Base-by-base conservation (phyloP, 2,797 vertebrate genomes). In the Natrix natrix region DNA sequence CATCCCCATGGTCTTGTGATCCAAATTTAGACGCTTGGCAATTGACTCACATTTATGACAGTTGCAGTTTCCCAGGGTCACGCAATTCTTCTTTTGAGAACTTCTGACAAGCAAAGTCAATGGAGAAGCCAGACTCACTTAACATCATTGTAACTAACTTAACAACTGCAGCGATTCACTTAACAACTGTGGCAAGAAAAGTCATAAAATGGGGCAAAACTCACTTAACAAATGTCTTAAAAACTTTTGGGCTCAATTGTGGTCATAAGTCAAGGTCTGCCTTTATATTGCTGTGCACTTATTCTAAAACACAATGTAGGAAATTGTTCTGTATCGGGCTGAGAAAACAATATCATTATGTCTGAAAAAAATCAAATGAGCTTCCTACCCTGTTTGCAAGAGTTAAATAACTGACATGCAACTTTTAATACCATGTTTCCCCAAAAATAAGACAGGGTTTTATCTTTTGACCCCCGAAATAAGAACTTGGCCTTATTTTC, bases 401-500 rank as follows among this genome's bases (percentile, higher is more conserved):
- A 96, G 96, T 96, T 96, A 95, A 96, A 96, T 97, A 96, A 94
- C 95, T 57, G 26, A 93, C 95, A 96, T 95, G 94, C 89, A 94
- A 96, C 93, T 95, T 97, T 91, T 96, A 96, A 96, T 96, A 6
- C 48, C 48, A 7, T 52, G 6, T 52, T 43, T 52, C 6, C 48
- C 48, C 48, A 6, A 52, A 52, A 52, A 52, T 52, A 52, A 52
- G 48, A 6, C 48, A 52, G 48, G 48, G 48, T 52, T 7, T 52
- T 52, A 52, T 52, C 48, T 52, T 52, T 52, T 52, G 48, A 52
- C 48, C 48, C 48, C 48, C 5, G 48, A 52, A 52, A 52, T 52
- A 52, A 52, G 48, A 3, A 52, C 48, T 52, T 52, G 48, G 48
- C 48, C 48, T 52, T 52, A 52, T 52, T 52, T 52, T 52, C 48